These are phyloP conservation scores for Bombyx mori DNA, from an alignment of 1,140 invertebrate species.

Conservation along the genomic window ASM3026992v2 NC_085133.1:3500501-3501000, in stretches of 20 bases:
- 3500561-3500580: conserved; percentile 60
- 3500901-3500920: conserved; percentile 32
- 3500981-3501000: conserved; percentile 69
- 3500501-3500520: conserved; percentile 36
- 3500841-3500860: conserved; percentile 62
- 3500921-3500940: conserved; percentile 61
- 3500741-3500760: conserved; percentile 81
- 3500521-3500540: conserved; percentile 41
- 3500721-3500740: conserved; percentile 75
- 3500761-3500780: conserved; percentile 78
- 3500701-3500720: conserved; percentile 69
- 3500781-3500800: conserved; percentile 78
- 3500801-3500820: conserved; percentile 76
- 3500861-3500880: conserved; percentile 74
- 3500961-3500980: conserved; percentile 60
- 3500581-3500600: conserved; percentile 63
- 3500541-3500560: conserved; percentile 32
- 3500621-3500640: conserved; percentile 59
- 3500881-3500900: conserved; percentile 40
- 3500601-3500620: conserved; percentile 59
- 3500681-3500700: conserved; percentile 71
- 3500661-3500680: conserved; percentile 58
- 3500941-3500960: conserved; percentile 64
- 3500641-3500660: conserved; percentile 63
- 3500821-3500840: conserved; percentile 63